Evolutionary conservation across 2,797 vertebrate species (phyloP).

Genomic region (Saguinus oedipus): DNA sequence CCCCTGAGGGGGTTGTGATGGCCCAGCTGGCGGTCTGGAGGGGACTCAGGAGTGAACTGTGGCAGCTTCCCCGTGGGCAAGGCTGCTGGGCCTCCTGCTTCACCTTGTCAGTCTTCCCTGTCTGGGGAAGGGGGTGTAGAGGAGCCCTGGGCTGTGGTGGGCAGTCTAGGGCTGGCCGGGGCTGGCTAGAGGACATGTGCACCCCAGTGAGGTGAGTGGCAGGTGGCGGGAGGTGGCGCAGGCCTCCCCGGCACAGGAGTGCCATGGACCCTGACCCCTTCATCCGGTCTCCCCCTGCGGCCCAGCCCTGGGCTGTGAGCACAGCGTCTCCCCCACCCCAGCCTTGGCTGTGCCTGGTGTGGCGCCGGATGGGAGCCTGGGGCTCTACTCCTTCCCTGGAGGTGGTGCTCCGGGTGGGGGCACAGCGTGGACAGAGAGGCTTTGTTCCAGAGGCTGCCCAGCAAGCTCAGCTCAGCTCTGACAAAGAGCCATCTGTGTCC

Average conservation of each 20-base stretch:
- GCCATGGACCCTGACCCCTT: accelerated
- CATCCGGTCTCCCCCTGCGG: no score
- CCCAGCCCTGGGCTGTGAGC: background rate
- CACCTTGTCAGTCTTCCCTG: no score
- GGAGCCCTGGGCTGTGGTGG: background rate
- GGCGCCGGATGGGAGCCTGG: background rate
- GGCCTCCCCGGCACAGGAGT: background rate
- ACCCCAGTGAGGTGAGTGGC: accelerated
- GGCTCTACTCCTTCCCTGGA: background rate
- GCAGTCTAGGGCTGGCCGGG: accelerated
- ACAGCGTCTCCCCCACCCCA: background rate
- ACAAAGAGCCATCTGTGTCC: constrained; percentile 67
- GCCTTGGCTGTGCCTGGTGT: background rate
- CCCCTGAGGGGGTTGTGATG: background rate
- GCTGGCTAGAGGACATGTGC: background rate
- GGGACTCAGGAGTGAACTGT: background rate
- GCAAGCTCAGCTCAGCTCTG: background rate
- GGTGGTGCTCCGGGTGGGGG: background rate
- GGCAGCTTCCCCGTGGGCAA: background rate
- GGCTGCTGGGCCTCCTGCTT: background rate
- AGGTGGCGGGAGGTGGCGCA: no score
- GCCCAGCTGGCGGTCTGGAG: accelerated
- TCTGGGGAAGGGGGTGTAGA: background rate
- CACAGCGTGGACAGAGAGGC: constrained; percentile 32
- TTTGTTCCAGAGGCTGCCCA: constrained; percentile 14